phyloP scores from a whole-genome alignment of 2,888 invertebrate genomes.

The Leptopilina drosophilae region DNA sequence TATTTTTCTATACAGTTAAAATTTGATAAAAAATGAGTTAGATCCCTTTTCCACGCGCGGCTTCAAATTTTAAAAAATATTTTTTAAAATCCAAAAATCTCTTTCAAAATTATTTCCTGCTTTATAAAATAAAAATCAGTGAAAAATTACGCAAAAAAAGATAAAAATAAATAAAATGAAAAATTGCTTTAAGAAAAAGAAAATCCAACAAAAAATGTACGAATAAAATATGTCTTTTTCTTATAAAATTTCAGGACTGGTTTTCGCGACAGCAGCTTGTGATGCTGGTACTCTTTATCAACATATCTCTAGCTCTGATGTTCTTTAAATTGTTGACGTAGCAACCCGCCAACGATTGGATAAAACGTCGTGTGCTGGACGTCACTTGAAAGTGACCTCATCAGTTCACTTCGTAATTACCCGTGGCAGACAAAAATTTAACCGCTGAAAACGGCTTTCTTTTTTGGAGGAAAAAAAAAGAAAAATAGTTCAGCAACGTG shows the following conservation, averaged over 20 bases:
- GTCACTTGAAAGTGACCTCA: constrained; percentile 64
- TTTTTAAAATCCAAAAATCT: too few species aligned
- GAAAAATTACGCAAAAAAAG: too few species aligned
- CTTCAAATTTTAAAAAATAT: too few species aligned
- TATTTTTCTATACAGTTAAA: too few species aligned
- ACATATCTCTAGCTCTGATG: constrained; percentile 95
- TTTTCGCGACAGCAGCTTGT: constrained; percentile 96
- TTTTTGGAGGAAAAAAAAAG: constrained; percentile 51
- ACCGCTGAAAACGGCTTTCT: constrained; percentile 63
- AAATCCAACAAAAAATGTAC: too few species aligned
- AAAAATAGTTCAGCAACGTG: constrained; percentile 55
- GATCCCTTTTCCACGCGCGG: too few species aligned
- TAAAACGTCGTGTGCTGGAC: constrained; percentile 73
- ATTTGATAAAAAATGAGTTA: too few species aligned
- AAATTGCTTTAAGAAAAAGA: too few species aligned
- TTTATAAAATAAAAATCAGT: too few species aligned
- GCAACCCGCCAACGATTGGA: constrained; percentile 80
- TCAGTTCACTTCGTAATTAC: constrained; percentile 21
- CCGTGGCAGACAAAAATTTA: constrained; percentile 48
- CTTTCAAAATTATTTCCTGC: too few species aligned
- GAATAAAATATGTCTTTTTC: too few species aligned
- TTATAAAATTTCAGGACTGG: constrained; percentile 88
- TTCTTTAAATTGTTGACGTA: constrained; percentile 97
- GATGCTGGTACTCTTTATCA: constrained; percentile 94
- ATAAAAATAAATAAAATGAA: too few species aligned